Percentiles rank a stretch among this genome's conserved stretches.
Evolutionary conservation across 2,888 invertebrate species (phyloP).

Genomic region (Minunthozetes semirufus): DNA sequence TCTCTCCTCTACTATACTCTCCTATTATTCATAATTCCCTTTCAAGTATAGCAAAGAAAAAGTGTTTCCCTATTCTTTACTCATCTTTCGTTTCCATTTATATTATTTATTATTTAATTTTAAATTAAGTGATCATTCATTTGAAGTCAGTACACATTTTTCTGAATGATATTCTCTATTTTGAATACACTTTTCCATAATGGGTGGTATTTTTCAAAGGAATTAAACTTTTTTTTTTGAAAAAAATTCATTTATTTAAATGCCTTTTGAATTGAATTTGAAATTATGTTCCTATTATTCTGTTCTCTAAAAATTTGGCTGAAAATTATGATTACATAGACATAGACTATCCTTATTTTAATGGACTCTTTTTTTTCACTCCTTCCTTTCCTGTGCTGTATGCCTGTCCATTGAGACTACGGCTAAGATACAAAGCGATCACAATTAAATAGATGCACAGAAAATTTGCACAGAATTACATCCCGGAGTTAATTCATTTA

Average conservation of each 20-base stretch:
- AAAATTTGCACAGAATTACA: too few species aligned
- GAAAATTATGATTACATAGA: too few species aligned
- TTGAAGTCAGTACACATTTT: background rate
- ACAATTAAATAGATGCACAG: too few species aligned
- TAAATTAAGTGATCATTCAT: constrained; percentile 14
- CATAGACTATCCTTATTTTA: too few species aligned
- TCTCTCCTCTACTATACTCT: background rate
- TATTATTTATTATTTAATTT: constrained; percentile 10
- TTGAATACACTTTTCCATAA: background rate
- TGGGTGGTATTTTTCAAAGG: background rate
- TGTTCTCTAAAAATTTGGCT: too few species aligned
- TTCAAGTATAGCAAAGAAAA: background rate
- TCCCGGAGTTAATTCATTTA: too few species aligned
- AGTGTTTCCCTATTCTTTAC: background rate
- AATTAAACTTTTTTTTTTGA: background rate
- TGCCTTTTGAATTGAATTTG: background rate
- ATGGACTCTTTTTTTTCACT: background rate
- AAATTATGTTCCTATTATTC: background rate
- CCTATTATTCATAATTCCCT: background rate
- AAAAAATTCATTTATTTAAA: background rate
- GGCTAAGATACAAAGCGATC: too few species aligned
- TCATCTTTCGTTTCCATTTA: background rate
- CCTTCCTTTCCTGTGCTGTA: background rate
- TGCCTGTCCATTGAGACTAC: background rate
- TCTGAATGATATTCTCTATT: background rate